Conservation (phyloP, 92 coral and sea anemone genomes). For the Bergia sp. region DNA sequence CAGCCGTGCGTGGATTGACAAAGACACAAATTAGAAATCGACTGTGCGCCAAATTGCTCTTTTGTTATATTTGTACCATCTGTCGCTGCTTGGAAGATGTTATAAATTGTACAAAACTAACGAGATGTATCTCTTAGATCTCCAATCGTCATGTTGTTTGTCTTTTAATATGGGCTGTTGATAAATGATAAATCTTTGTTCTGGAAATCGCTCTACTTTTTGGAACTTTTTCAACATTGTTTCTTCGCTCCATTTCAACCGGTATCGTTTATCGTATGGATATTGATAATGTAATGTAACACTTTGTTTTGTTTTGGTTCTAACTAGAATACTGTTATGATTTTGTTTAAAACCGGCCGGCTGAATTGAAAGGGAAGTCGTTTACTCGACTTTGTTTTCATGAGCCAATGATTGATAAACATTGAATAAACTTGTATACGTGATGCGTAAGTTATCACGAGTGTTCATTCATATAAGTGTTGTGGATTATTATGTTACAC, state of each 20-base stretch:
- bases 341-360: not conserved
- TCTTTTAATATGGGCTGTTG: not conserved
- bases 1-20: not conserved
- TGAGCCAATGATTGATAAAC: not conserved
- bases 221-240: slow-evolving; percentile 47
- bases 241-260: not conserved
- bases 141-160: not conserved
- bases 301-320: not conserved
- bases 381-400: not conserved
- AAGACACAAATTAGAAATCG: too few species aligned
- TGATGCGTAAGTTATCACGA: not conserved
- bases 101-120: not conserved
- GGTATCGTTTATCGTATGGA: not conserved
- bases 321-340: not conserved
- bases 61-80: not conserved
- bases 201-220: not conserved
- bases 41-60: not conserved
- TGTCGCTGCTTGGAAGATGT: not conserved
- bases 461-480: not conserved
- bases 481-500: not conserved
- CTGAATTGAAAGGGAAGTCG: not conserved
- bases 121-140: not conserved
- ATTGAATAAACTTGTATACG: not conserved
- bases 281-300: not conserved
- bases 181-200: not conserved